Evolutionary conservation across 2,113 vertebrate genomes (phyloP), one percentile per base, ranked within the genome.

Genomic region (Chlamydotis undulata): DNA sequence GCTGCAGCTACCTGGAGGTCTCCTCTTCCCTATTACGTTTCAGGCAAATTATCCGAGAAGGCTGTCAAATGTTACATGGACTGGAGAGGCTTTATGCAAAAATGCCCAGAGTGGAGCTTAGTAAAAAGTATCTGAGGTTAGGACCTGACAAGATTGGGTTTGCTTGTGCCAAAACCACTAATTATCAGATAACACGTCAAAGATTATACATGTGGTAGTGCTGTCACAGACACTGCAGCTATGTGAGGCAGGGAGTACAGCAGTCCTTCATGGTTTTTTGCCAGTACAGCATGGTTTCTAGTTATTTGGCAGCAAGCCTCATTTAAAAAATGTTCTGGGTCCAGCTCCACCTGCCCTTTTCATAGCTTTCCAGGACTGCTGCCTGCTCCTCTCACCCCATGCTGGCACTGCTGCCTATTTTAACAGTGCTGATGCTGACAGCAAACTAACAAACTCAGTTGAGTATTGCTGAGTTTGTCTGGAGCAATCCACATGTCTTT

Each of bases 1-100:
- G 49, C n/a, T 93, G 80, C 94, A 94, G 83, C 74, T 82, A 92
- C 83, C 87, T 89, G 92, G 65, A 93, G 86, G 92, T 92, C 90
- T 84, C 41, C 55, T 87, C 57, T 81, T 79, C 43, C 10, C 1
- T 39, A 33, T 41, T 56, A 26, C 9, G 35, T 87, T 84, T 90
- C 89, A 84, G 31, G 57, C 59, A 80, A 83, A 67, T 68, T 28
- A 76, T 50, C 65, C 2, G 2, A 87, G 49, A 55, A 53, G 14
- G 41, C 69, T 87, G 64, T 65, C 61, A 89, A 64, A 71, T 0
- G 2, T 56, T 75, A 74, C 28, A 23, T 1, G 33, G 29, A 52
- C 28, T 67, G 52, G 19, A 71, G 39, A 82, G 21, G n/a, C 57
- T 90, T 83, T 69, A 61, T 39, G 55, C 37, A 95, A 84, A 92